phyloP scores from a whole-genome alignment of 2,888 invertebrate species.

The Incurvaria masculella region DNA sequence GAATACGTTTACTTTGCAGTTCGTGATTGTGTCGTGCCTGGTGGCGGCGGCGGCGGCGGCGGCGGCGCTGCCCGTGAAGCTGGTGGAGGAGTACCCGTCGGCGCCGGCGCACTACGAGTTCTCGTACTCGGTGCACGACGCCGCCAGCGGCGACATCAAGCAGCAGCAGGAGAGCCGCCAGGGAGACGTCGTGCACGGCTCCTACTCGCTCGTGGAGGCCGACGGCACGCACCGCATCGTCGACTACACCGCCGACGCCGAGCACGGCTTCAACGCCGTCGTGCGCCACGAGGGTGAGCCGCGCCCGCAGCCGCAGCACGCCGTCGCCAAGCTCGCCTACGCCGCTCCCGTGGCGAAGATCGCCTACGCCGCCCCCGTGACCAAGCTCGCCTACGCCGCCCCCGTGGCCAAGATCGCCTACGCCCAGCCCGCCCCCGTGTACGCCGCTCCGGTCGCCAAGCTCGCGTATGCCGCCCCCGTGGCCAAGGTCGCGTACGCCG shows the following conservation, averaged over 20 bases:
- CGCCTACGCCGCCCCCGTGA: conserved; percentile 19
- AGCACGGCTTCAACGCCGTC: conserved; percentile 17
- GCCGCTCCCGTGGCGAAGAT: conserved; percentile 16
- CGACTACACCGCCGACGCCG: conserved; percentile 17
- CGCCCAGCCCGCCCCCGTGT: conserved; percentile 23
- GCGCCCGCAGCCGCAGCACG: neutral
- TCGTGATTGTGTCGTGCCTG: neutral
- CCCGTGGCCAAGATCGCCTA: conserved; percentile 22
- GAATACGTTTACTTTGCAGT: too few relatives aligned
- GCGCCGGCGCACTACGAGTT: conserved; percentile 15
- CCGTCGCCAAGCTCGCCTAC: conserved; percentile 3
- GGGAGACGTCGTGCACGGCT: conserved; percentile 17
- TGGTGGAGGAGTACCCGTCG: neutral
- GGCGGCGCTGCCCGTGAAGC: neutral
- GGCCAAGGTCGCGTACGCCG: conserved; percentile 19
- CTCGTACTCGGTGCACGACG: conserved; percentile 18
- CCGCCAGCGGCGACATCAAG: conserved; percentile 18
- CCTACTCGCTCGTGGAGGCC: conserved; percentile 17
- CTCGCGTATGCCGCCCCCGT: conserved; percentile 15
- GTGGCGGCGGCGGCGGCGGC: neutral
- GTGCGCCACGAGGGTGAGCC: conserved; percentile 14
- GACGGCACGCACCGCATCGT: conserved; percentile 17
- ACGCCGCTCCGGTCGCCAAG: conserved; percentile 22
- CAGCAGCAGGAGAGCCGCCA: conserved; percentile 17
- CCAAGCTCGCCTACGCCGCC: conserved; percentile 13